These are phyloP conservation scores for Myoxocephalus aenaeus DNA, from an alignment of 2,797 vertebrate species.

Conservation along the genomic window DNA sequence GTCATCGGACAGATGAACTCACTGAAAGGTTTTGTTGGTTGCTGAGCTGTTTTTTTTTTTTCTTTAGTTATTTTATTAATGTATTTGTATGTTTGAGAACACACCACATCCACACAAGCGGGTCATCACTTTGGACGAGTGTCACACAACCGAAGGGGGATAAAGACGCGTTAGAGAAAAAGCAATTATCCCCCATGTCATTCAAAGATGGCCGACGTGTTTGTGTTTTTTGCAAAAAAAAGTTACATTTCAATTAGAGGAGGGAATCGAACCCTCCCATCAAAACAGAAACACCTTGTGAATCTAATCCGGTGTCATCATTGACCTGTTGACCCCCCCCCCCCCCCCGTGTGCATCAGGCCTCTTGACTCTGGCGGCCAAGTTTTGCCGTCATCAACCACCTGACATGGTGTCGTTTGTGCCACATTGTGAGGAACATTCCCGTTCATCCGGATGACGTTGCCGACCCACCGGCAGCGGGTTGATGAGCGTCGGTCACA, in stretches of 20 bases:
- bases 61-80: background rate
- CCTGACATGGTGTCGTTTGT: background rate
- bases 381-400: background rate
- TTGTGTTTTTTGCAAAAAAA: too few relatives aligned
- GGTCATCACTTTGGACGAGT: too few relatives aligned
- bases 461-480: background rate
- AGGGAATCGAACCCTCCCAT: background rate
- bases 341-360: background rate
- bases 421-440: background rate
- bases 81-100: too few relatives aligned
- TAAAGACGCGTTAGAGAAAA: too few relatives aligned
- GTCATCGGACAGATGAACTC: background rate
- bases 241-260: too few relatives aligned
- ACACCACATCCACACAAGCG: too few relatives aligned
- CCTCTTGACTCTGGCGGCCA: background rate
- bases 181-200: too few relatives aligned
- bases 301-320: background rate
- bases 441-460: background rate
- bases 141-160: too few relatives aligned
- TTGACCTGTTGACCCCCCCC: background rate
- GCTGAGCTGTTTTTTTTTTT: background rate
- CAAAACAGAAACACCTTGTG: background rate
- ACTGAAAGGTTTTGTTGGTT: background rate
- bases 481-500: background rate
- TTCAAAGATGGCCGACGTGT: background rate